phyloP scores from a whole-genome alignment of 2,797 vertebrate species.

The Karalla daura region DNA sequence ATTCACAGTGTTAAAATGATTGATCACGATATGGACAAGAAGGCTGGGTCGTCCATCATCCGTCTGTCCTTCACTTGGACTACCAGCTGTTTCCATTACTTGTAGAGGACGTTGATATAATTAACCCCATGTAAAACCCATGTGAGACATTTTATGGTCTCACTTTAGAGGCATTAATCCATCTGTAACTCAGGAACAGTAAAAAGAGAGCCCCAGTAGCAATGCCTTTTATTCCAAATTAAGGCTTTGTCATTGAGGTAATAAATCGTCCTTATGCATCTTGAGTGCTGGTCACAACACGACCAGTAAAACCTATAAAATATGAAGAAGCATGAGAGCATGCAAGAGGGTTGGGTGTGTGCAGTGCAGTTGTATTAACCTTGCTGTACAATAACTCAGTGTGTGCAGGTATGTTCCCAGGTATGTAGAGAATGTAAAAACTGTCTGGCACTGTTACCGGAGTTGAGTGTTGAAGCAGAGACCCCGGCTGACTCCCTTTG shows the following conservation, averaged over 20 bases:
- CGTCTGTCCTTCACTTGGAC: slow-evolving; percentile 35
- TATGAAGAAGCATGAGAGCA: not conserved
- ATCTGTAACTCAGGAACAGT: not conserved
- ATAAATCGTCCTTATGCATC: not conserved
- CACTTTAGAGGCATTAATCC: slow-evolving; percentile 11
- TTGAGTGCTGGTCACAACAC: slow-evolving; percentile 9
- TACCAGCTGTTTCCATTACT: slow-evolving; percentile 57
- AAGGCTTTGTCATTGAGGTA: slow-evolving; percentile 4
- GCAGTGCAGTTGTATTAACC: not conserved
- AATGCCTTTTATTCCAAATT: not conserved
- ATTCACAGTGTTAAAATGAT: slow-evolving; percentile 55
- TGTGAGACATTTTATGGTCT: slow-evolving; percentile 44
- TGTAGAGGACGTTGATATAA: slow-evolving; percentile 56
- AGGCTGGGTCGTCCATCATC: slow-evolving; percentile 51
- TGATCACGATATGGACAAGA: slow-evolving; percentile 51
- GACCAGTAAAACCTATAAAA: not conserved
- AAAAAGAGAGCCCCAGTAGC: no score
- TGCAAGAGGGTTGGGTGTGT: not conserved
- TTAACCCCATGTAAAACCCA: slow-evolving; percentile 57
- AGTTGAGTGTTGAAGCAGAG: slow-evolving; percentile 2
- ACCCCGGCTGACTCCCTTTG: slow-evolving; percentile 15
- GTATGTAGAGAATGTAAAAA: not conserved
- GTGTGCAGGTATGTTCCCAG: not conserved
- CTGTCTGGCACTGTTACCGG: not conserved
- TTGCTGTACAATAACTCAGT: not conserved